A percentile compares a stretch with the other conserved stretches of the same genome.
These are phyloP conservation scores for Mallotus villosus DNA, from an alignment of 2,797 vertebrate genomes.

Conservation along the genomic window DNA sequence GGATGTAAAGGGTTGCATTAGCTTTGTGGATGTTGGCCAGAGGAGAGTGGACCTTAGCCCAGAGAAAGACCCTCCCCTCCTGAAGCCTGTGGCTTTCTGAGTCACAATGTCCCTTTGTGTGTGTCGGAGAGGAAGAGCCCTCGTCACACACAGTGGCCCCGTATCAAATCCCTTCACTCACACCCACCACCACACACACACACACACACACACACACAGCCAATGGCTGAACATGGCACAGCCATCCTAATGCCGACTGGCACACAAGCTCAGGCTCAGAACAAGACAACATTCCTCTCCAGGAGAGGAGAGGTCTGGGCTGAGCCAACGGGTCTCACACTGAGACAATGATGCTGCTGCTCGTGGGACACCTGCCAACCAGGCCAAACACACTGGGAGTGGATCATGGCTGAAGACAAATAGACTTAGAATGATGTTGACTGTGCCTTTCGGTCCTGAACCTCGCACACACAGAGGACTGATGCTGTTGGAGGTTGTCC, in stretches of 20 bases:
- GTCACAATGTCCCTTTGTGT: slow-evolving; percentile 77
- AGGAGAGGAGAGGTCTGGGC: background rate
- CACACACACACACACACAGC: background rate
- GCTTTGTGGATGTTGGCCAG: background rate
- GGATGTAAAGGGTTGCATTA: slow-evolving; percentile 35
- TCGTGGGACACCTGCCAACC: no score
- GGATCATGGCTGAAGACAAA: background rate
- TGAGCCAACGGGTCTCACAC: no score
- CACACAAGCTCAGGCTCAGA: background rate
- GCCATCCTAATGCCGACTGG: background rate
- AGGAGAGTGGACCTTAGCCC: slow-evolving; percentile 38
- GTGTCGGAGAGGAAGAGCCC: slow-evolving; percentile 67
- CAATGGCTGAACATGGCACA: background rate
- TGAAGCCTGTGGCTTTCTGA: slow-evolving; percentile 67
- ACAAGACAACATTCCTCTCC: background rate
- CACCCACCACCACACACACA: background rate
- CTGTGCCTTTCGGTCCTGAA: background rate
- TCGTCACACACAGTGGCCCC: slow-evolving; percentile 67
- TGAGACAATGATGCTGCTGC: no score
- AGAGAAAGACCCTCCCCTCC: slow-evolving; percentile 66
- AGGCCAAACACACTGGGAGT: background rate
- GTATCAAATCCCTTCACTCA: slow-evolving; percentile 70
- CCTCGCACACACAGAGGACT: background rate
- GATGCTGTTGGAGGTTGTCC: slow-evolving; percentile 6
- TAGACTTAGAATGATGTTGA: background rate